Conservation (phyloP, 2,113 vertebrate genomes). For the Podiceps cristatus region DNA sequence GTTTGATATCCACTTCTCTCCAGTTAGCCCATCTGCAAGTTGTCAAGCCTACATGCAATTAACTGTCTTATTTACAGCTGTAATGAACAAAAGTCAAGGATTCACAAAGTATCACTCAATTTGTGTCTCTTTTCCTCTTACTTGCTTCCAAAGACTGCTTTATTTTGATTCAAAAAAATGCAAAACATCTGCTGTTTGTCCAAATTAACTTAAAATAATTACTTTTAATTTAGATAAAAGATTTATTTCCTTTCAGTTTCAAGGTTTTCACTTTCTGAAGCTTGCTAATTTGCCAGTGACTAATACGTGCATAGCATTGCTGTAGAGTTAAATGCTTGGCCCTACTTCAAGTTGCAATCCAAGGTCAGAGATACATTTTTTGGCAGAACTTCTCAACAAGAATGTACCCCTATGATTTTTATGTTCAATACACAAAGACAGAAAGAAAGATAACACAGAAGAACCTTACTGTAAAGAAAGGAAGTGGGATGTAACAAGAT, state of each 20-base stretch:
- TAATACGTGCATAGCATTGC: constrained; percentile 69
- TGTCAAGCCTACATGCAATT: constrained; percentile 82
- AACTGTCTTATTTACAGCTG: constrained; percentile 85
- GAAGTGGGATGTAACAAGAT: constrained; percentile 68
- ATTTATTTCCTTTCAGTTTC: constrained; percentile 80
- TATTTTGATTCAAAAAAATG: constrained; percentile 83
- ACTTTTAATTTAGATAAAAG: constrained; percentile 89
- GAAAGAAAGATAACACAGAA: constrained; percentile 72
- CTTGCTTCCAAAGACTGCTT: constrained; percentile 77
- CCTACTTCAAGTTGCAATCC: constrained; percentile 74
- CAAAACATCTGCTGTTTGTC: constrained; percentile 87
- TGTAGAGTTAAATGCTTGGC: constrained; percentile 76
- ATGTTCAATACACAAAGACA: constrained; percentile 73
- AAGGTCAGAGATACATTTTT: constrained; percentile 84
- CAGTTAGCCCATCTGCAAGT: constrained; percentile 84
- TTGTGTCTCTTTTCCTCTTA: constrained; percentile 75
- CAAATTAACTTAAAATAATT: constrained; percentile 90
- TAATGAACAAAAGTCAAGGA: constrained; percentile 87
- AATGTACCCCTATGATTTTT: constrained; percentile 72
- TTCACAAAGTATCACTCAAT: constrained; percentile 78
- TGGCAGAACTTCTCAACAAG: constrained; percentile 78
- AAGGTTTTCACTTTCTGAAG: constrained; percentile 80
- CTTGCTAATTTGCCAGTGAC: constrained; percentile 76
- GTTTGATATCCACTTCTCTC: constrained; percentile 75
- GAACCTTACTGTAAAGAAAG: constrained; percentile 65